phyloP scores from a whole-genome alignment of 2,113 vertebrate genomes.

The Nothoprocta perdicaria region DNA sequence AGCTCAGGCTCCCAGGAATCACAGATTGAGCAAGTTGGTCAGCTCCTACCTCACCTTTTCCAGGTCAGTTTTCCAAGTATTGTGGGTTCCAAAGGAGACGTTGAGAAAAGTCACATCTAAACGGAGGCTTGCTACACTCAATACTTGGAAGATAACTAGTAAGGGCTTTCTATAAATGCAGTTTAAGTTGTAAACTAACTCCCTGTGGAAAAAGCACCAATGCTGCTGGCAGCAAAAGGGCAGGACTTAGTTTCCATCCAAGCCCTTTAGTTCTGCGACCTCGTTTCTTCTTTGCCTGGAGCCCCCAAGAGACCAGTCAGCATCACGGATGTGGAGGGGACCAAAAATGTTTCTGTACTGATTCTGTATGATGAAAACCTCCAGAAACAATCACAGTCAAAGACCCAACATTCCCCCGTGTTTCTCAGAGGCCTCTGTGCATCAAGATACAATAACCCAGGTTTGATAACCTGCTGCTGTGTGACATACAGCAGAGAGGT shows the following conservation, averaged over 20 bases:
- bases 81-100: not conserved
- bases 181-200: not conserved
- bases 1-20: not conserved
- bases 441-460: not conserved
- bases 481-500: not conserved
- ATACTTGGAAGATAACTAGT: not conserved
- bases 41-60: not conserved
- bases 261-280: not conserved
- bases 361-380: not conserved
- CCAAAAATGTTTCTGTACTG: not conserved
- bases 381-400: not conserved
- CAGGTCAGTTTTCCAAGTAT: not conserved
- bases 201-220: not conserved
- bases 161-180: not conserved
- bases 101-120: not conserved
- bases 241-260: not conserved
- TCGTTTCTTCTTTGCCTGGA: not conserved
- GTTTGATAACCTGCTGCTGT: not conserved
- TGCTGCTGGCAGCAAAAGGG: not conserved
- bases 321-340: not conserved
- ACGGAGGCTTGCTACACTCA: not conserved
- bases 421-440: not conserved
- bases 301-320: not conserved
- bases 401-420: not conserved
- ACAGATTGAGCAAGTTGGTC: not conserved